Conservation (phyloP, 1,140 invertebrate species). For the Maconellicoccus hirsutus region DNA sequence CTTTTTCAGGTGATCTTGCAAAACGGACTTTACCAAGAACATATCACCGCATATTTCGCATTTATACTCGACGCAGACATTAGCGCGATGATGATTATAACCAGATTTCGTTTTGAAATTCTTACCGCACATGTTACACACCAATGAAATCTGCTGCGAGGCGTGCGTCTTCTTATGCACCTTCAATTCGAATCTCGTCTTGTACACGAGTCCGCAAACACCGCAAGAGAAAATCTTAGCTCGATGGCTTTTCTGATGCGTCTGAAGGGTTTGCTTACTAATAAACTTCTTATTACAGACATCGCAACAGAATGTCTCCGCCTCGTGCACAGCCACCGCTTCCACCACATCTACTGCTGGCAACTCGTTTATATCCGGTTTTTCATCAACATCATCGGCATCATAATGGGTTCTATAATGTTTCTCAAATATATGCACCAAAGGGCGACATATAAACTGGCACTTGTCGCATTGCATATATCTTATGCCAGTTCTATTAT, state of each 20-base stretch:
- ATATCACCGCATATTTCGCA: slow-evolving; percentile 9
- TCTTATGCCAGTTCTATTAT: background rate
- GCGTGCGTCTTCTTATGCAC: slow-evolving; percentile 48
- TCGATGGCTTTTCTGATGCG: slow-evolving; percentile 67
- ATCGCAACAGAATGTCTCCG: background rate
- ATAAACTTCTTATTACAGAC: background rate
- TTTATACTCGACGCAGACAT: background rate
- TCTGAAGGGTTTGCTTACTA: background rate
- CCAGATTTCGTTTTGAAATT: slow-evolving; percentile 14
- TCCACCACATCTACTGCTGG: background rate
- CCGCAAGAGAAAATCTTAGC: slow-evolving; percentile 73
- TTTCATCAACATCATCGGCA: background rate
- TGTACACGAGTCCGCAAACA: slow-evolving; percentile 82
- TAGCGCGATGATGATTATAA: background rate
- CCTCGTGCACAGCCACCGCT: background rate
- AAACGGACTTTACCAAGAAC: background rate
- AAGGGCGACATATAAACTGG: background rate
- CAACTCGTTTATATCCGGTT: background rate
- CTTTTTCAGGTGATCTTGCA: slow-evolving; percentile 6
- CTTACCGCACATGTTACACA: slow-evolving; percentile 24
- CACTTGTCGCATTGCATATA: slow-evolving; percentile 14
- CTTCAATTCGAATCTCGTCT: slow-evolving; percentile 85
- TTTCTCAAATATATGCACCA: background rate
- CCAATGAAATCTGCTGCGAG: background rate
- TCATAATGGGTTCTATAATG: background rate